A percentile compares a stretch with the other conserved stretches of the same genome.
Evolutionary conservation across 2,797 vertebrate species (phyloP).

Genomic region (Loriculus beryllinus): DNA sequence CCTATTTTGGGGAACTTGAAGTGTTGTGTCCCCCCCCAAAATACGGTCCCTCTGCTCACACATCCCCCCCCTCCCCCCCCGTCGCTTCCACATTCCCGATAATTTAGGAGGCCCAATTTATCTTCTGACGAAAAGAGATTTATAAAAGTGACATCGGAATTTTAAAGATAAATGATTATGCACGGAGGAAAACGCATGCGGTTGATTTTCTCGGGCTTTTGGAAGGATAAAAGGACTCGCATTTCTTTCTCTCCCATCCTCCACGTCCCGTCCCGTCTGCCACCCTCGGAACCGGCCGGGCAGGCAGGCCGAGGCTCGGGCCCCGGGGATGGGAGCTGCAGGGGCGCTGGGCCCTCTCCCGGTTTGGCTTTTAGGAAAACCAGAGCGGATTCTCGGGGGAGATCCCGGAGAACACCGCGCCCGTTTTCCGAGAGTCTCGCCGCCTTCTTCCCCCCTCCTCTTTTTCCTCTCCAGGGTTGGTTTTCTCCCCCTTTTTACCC

Average conservation of each 20-base stretch:
- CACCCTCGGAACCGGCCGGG: background rate
- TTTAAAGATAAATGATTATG: constrained; percentile 54
- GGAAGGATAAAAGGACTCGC: constrained; percentile 17
- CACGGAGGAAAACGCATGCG: background rate
- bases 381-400: too few relatives aligned
- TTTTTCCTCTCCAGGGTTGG: background rate
- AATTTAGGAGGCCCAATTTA: constrained; percentile 8
- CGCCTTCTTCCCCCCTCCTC: background rate
- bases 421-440: background rate
- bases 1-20: background rate
- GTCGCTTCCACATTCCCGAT: background rate
- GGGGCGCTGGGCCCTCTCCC: too few relatives aligned
- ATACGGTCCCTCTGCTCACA: background rate
- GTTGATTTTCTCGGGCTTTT: constrained; percentile 5
- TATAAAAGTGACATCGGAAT: constrained; percentile 54
- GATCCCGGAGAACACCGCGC: background rate
- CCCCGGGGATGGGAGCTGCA: background rate
- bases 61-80: accelerated
- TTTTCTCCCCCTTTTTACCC: background rate
- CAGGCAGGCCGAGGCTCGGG: background rate
- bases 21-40: accelerated
- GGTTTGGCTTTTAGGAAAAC: background rate
- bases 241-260: background rate
- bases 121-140: constrained; percentile 3
- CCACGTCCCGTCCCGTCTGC: background rate